Percentiles rank a stretch among this genome's conserved stretches.
phyloP scores from a whole-genome alignment of 2,113 vertebrate species.

The Bos taurus region ARS-UCD2.0 NC_037338.1:97836501-97837000 shows the following conservation, averaged over 20 bases:
- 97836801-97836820: slow-evolving; percentile 42
- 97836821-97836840: slow-evolving; percentile 65
- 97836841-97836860: neutral
- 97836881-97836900: neutral
- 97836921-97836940: neutral
- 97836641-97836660: neutral
- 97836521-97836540: neutral
- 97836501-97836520: fast-evolving
- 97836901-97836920: neutral
- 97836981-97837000: slow-evolving; percentile 69
- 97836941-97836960: slow-evolving; percentile 5
- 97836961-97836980: slow-evolving; percentile 64
- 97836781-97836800: neutral
- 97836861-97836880: neutral
- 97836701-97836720: neutral
- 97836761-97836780: slow-evolving; percentile 33
- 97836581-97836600: neutral
- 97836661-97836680: neutral
- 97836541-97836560: neutral
- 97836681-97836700: neutral
- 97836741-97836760: neutral
- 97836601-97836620: neutral
- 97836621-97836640: neutral
- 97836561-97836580: neutral
- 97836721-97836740: neutral